Evolutionary conservation across 2,797 vertebrate species (phyloP).

Genomic region (Pseudopleuronectes americanus): DNA sequence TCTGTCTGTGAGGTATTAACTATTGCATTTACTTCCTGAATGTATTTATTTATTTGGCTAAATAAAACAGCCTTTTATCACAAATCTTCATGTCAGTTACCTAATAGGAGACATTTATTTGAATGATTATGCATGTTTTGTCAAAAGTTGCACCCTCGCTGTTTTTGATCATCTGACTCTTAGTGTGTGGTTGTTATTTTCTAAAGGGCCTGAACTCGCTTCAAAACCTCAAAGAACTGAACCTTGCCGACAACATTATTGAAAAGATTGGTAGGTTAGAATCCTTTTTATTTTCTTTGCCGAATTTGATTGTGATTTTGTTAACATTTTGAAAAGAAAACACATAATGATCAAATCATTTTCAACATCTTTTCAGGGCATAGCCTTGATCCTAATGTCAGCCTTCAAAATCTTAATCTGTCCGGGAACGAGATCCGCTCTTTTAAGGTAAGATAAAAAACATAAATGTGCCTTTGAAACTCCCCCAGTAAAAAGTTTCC

Average conservation of each 20-base stretch:
- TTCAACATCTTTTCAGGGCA: constrained; percentile 65
- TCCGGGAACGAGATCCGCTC: constrained; percentile 91
- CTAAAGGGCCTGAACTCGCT: constrained; percentile 82
- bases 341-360: constrained; percentile 14
- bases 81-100: background rate
- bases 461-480: constrained; percentile 42
- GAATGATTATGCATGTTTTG: background rate
- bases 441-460: constrained; percentile 86
- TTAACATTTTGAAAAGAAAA: constrained; percentile 23
- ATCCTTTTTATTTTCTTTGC: constrained; percentile 15
- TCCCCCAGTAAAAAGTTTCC: constrained; percentile 27
- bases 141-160: background rate
- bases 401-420: constrained; percentile 88
- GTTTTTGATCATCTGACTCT: constrained; percentile 3
- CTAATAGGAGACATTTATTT: background rate
- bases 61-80: background rate
- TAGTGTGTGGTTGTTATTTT: constrained; percentile 10
- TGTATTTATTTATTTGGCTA: background rate
- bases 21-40: background rate
- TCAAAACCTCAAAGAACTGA: constrained; percentile 88
- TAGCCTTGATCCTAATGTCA: constrained; percentile 85
- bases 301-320: constrained; percentile 27
- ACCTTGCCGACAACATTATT: constrained; percentile 87
- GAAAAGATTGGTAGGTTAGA: constrained; percentile 84
- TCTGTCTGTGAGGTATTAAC: background rate